Evolutionary conservation across 2,888 invertebrate genomes (phyloP).

Genomic region (Coelopa pilipes): DNA sequence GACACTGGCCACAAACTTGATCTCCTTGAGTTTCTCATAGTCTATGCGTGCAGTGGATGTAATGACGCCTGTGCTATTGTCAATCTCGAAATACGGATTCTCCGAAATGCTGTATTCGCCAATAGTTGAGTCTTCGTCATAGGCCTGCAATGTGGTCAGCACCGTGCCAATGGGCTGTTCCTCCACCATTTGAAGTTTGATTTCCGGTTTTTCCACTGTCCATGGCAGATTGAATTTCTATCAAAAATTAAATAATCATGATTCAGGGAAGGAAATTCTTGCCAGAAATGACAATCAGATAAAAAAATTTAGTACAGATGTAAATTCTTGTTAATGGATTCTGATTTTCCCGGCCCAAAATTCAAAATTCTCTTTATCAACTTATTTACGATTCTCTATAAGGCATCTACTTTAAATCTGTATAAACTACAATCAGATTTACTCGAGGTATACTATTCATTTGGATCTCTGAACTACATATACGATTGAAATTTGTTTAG

Average conservation of each 20-base stretch:
- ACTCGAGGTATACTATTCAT: constrained; percentile 44
- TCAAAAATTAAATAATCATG: constrained; percentile 40
- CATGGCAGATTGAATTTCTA: constrained; percentile 80
- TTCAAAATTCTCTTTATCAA: constrained; percentile 57
- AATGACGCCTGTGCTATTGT: constrained; percentile 82
- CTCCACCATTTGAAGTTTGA: constrained; percentile 78
- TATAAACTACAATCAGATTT: constrained; percentile 53
- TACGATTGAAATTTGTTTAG: neutral
- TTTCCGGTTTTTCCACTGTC: constrained; percentile 74
- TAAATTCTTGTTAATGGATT: constrained; percentile 39
- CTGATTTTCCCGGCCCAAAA: constrained; percentile 45
- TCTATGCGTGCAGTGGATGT: constrained; percentile 82
- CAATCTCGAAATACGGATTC: constrained; percentile 82
- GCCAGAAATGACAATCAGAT: constrained; percentile 9
- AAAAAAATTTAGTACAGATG: constrained; percentile 16
- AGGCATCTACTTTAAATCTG: constrained; percentile 55
- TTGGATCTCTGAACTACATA: neutral
- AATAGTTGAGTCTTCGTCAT: constrained; percentile 85
- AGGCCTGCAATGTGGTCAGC: constrained; percentile 80
- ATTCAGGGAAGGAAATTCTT: neutral
- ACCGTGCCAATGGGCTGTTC: constrained; percentile 84
- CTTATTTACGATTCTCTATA: constrained; percentile 54
- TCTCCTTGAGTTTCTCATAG: constrained; percentile 80
- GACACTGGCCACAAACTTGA: constrained; percentile 84
- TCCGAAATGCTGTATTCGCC: constrained; percentile 75